Percentiles rank a stretch among this genome's conserved stretches.
These are phyloP conservation scores for Acrocera orbiculus DNA, from an alignment of 2,888 invertebrate species.

Conservation along the genomic window DNA sequence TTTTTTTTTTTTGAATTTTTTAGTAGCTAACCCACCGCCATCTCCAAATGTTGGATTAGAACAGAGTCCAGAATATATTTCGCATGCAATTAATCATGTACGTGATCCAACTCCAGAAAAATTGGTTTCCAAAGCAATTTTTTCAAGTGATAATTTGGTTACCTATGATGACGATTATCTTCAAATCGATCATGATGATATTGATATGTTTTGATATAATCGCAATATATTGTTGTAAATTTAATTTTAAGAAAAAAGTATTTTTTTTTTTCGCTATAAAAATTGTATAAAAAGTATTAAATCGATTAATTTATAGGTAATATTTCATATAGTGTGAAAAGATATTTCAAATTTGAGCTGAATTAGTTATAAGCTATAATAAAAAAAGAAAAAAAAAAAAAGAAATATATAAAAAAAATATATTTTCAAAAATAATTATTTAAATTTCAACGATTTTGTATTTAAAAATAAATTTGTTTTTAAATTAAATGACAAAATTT, in stretches of 20 bases:
- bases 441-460: no score
- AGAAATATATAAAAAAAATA: no score
- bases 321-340: no score
- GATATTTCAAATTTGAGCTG: no score
- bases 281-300: no score
- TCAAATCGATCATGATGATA: constrained; percentile 51
- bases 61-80: constrained; percentile 46
- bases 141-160: constrained; percentile 23
- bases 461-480: no score
- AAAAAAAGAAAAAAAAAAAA: no score
- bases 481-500: no score
- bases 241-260: background rate
- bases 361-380: no score
- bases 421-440: no score
- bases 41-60: constrained; percentile 53
- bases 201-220: constrained; percentile 46
- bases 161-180: constrained; percentile 53
- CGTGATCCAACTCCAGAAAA: constrained; percentile 20
- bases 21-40: constrained; percentile 53
- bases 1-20: constrained; percentile 6
- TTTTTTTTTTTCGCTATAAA: constrained; percentile 1
- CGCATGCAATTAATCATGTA: constrained; percentile 29
- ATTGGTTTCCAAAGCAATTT: constrained; percentile 10
- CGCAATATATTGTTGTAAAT: background rate
- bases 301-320: no score